Conservation (phyloP, 2,113 vertebrate species). For the Gasterosteus aculeatus region DNA sequence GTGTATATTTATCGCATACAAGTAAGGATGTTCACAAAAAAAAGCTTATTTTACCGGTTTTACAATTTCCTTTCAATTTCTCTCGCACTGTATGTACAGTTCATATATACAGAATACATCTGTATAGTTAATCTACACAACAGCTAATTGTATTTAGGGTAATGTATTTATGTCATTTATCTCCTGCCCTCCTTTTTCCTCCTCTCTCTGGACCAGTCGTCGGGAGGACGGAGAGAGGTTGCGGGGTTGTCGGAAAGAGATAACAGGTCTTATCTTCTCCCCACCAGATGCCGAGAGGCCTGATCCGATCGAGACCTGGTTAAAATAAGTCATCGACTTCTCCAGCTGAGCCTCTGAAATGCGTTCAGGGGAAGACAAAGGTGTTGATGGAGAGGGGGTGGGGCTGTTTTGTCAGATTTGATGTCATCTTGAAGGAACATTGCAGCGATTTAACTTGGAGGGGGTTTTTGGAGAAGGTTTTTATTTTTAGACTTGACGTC, state of each 20-base stretch:
- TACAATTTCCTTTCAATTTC: not conserved
- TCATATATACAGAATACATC: not conserved
- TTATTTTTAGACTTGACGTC: not conserved
- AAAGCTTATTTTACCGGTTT: not conserved
- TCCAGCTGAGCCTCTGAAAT: constrained; percentile 62
- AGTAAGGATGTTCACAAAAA: not conserved
- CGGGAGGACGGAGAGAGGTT: constrained; percentile 66
- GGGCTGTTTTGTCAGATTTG: constrained; percentile 16
- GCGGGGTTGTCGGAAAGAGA: constrained; percentile 63
- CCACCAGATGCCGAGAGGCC: constrained; percentile 70
- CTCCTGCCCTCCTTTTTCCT: constrained; percentile 10
- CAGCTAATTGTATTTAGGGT: not conserved
- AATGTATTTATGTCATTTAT: constrained; percentile 30
- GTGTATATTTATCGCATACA: not conserved
- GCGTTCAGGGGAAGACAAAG: constrained; percentile 51
- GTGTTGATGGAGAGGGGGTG: constrained; percentile 11
- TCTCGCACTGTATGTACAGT: too few species aligned
- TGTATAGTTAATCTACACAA: not conserved
- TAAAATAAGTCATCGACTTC: constrained; percentile 78
- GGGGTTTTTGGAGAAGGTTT: not conserved
- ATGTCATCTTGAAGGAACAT: constrained; percentile 29
- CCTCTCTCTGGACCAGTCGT: constrained; percentile 30
- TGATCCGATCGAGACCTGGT: constrained; percentile 74
- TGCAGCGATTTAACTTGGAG: not conserved
- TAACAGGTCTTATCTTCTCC: constrained; percentile 79